Conservation (phyloP, 1,140 invertebrate genomes). For the Megalonaias nervosa region DNA sequence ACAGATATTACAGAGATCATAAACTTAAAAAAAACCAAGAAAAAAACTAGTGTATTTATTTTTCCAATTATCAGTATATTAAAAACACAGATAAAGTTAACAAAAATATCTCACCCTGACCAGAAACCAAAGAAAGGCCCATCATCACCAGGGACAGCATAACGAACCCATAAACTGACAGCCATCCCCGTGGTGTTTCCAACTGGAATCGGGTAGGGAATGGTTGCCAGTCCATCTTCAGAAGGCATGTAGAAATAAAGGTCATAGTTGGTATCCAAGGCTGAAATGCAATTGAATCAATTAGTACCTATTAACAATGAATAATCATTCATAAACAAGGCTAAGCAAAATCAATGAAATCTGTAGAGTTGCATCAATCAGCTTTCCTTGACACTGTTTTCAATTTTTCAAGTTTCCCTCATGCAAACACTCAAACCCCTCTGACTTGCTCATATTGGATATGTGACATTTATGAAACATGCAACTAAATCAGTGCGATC, state of each 20-base stretch:
- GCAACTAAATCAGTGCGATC: too few species aligned
- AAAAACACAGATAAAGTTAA: too few species aligned
- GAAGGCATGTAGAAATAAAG: constrained; percentile 48
- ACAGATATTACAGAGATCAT: too few species aligned
- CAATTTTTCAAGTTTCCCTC: too few species aligned
- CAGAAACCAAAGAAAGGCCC: constrained; percentile 73
- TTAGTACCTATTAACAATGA: neutral
- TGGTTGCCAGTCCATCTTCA: constrained; percentile 39
- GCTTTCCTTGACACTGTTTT: too few species aligned
- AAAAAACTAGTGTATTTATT: too few species aligned
- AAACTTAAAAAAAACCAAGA: too few species aligned
- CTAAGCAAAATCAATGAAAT: neutral
- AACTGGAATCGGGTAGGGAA: constrained; percentile 46
- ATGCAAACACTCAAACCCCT: too few species aligned
- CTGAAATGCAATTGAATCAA: constrained; percentile 28
- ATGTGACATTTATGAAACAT: too few species aligned
- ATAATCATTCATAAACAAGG: neutral
- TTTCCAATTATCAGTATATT: too few species aligned
- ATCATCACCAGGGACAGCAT: constrained; percentile 88
- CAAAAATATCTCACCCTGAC: too few species aligned
- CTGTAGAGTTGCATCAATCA: neutral
- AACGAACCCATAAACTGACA: constrained; percentile 96
- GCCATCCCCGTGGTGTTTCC: constrained; percentile 78
- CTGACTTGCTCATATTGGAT: too few species aligned
- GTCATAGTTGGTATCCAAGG: constrained; percentile 52